These are phyloP conservation scores for Ptychoptera albimana DNA, from an alignment of 2,888 invertebrate species.

Conservation along the genomic window DNA sequence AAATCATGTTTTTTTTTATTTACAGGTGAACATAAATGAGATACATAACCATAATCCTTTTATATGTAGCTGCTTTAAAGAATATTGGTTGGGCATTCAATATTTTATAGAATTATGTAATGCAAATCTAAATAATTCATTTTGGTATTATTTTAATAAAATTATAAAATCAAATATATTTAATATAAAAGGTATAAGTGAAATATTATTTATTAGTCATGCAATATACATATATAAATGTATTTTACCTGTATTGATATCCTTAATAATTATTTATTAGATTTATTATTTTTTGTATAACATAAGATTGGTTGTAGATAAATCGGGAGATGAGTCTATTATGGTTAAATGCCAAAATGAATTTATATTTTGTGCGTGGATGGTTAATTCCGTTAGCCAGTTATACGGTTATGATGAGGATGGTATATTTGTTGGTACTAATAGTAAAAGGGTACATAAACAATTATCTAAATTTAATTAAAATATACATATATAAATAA, in stretches of 20 bases:
- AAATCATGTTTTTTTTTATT: conserved; percentile 9
- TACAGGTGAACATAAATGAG: conserved; percentile 27
- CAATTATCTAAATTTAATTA: conserved; percentile 2
- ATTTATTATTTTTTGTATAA: too few species aligned
- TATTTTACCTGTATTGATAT: not conserved
- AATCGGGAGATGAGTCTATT: conserved; percentile 1
- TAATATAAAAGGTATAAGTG: conserved; percentile 12
- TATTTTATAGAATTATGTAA: conserved; percentile 27
- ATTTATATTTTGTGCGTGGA: conserved; percentile 18
- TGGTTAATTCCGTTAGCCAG: conserved; percentile 24
- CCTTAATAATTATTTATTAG: not conserved
- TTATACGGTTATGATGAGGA: conserved; percentile 23
- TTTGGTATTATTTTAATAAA: conserved; percentile 33
- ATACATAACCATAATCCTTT: conserved; percentile 34
- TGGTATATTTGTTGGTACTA: conserved; percentile 23
- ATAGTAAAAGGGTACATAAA: conserved; percentile 8
- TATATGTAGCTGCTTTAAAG: conserved; percentile 39
- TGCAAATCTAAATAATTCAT: conserved; percentile 20
- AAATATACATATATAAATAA: conserved; percentile 8
- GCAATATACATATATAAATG: not conserved
- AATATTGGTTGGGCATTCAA: conserved; percentile 39
- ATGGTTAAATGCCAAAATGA: conserved; percentile 12
- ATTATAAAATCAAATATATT: conserved; percentile 19
- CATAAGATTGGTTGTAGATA: not conserved
- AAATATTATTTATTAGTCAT: not conserved